Percentiles rank a stretch among this genome's conserved stretches.
These are phyloP conservation scores for Stigmatopora argus DNA, from an alignment of 2,113 vertebrate genomes.

Conservation along the genomic window DNA sequence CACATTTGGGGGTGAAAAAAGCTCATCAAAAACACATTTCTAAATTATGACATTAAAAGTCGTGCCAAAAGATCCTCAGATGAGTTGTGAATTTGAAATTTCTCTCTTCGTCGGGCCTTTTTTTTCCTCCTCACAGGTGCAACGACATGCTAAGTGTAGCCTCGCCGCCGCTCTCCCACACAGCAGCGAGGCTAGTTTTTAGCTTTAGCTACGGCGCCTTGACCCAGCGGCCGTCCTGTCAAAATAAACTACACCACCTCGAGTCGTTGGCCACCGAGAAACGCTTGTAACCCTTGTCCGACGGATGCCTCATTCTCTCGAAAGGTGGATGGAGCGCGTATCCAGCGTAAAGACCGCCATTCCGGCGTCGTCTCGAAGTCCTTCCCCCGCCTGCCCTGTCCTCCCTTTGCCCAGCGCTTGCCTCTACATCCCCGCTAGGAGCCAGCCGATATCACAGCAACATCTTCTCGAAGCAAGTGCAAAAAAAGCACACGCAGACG, in stretches of 20 bases:
- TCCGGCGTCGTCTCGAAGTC: constrained; percentile 46
- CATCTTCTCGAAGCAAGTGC: constrained; percentile 61
- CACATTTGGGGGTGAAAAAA: constrained; percentile 16
- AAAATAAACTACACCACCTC: constrained; percentile 53
- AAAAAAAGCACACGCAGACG: constrained; percentile 25
- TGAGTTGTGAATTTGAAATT: not conserved
- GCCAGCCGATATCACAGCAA: constrained; percentile 62
- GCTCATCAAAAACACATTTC: not conserved
- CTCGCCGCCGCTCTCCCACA: constrained; percentile 52
- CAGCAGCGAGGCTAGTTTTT: constrained; percentile 62
- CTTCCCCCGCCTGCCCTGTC: constrained; percentile 40
- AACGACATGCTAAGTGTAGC: constrained; percentile 63
- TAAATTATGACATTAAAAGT: not conserved
- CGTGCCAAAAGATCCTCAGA: constrained; percentile 12
- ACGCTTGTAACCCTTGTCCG: constrained; percentile 31
- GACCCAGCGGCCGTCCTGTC: constrained; percentile 57
- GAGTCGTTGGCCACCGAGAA: constrained; percentile 54
- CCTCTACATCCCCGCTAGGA: constrained; percentile 60
- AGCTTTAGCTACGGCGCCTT: constrained; percentile 57
- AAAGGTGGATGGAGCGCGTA: constrained; percentile 34
- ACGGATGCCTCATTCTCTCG: constrained; percentile 51
- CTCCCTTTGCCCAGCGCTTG: not conserved
- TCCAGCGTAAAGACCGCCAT: constrained; percentile 59
- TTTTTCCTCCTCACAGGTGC: constrained; percentile 47
- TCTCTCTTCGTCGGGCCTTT: constrained; percentile 47